Conservation (phyloP, 2,113 vertebrate genomes). For the Grammomys surdaster region DNA sequence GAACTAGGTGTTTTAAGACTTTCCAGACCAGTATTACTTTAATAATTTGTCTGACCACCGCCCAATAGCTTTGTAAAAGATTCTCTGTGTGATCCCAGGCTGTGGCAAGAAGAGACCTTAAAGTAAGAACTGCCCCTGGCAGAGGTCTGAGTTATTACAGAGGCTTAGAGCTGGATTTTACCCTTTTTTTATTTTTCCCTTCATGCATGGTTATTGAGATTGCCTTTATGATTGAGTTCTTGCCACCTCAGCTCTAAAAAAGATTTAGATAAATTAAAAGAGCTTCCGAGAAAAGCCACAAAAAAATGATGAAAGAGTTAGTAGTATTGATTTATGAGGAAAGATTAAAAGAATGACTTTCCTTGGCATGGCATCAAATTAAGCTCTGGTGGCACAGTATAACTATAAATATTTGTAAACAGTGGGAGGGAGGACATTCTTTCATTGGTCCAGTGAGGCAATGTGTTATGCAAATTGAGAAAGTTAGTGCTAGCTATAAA, state of each 20-base stretch:
- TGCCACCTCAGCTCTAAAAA: conserved; percentile 73
- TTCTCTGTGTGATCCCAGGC: too few relatives aligned
- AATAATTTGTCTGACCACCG: background rate
- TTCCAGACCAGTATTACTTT: background rate
- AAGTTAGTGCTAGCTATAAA: background rate
- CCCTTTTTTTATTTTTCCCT: background rate
- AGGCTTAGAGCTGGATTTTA: background rate
- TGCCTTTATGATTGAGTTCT: conserved; percentile 71
- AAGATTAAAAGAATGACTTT: conserved; percentile 72
- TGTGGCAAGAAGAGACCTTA: background rate
- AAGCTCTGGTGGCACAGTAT: background rate
- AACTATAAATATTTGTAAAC: conserved; percentile 76
- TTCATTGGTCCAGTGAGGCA: background rate
- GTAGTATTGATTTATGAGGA: conserved; percentile 71
- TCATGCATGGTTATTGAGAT: conserved; percentile 30
- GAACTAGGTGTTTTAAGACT: background rate
- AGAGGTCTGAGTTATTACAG: background rate
- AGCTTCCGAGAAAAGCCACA: conserved; percentile 75
- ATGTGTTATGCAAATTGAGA: conserved; percentile 45
- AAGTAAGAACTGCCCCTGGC: background rate
- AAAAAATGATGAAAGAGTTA: conserved; percentile 71
- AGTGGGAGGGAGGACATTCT: background rate
- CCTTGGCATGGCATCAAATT: conserved; percentile 47
- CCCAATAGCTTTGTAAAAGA: background rate
- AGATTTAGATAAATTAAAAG: conserved; percentile 81